Conservation (phyloP, 2,113 vertebrate species). For the Pachypanchax playfairii region DNA sequence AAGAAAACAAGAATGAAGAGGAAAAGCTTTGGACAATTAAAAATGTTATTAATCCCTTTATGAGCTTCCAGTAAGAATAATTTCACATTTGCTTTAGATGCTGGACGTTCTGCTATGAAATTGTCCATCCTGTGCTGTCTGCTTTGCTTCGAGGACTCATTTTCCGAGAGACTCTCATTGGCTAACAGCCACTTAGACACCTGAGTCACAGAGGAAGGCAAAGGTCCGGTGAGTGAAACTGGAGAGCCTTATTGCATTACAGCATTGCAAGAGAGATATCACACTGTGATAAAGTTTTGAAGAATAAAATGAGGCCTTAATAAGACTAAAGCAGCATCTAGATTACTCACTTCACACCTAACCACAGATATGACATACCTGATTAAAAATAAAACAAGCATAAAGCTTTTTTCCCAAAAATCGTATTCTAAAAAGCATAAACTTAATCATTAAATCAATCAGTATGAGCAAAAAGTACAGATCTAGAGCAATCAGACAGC, state of each 20-base stretch:
- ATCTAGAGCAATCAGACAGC: conserved; percentile 15
- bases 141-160: conserved; percentile 25
- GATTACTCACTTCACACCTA: conserved; percentile 17
- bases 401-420: background rate
- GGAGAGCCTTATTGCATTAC: conserved; percentile 61
- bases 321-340: conserved; percentile 55
- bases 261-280: conserved; percentile 56
- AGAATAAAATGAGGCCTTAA: conserved; percentile 59
- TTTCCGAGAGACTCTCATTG: conserved; percentile 35
- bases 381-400: background rate
- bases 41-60: conserved; percentile 22
- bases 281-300: conserved; percentile 36
- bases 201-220: conserved; percentile 62
- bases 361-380: background rate
- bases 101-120: conserved; percentile 7
- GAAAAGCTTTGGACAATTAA: conserved; percentile 32
- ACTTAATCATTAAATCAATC: conserved; percentile 34
- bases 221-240: conserved; percentile 64
- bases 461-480: conserved; percentile 17
- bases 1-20: conserved; percentile 33
- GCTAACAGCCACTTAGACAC: conserved; percentile 61
- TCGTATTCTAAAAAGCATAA: conserved; percentile 1
- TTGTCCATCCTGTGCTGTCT: conserved; percentile 31
- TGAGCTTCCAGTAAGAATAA: background rate
- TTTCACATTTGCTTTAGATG: conserved; percentile 24